Evolutionary conservation across 1,140 invertebrate genomes (phyloP), one percentile per base, ranked within the genome.

Genomic region (Aphaenogaster rudis): DNA sequence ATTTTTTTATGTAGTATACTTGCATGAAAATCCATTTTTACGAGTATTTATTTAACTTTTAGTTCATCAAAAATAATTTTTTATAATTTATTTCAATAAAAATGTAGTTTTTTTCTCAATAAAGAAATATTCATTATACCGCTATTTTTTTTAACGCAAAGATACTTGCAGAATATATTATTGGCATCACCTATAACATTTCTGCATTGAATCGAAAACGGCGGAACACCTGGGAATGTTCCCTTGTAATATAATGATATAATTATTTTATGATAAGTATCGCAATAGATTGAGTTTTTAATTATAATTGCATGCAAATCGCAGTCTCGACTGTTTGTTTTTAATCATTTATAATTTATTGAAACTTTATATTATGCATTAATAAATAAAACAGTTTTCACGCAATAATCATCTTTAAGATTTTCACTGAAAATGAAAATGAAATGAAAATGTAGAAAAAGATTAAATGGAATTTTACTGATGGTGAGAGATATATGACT

Each of bases 401-500:
- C 9, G 17, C 39, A 39, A 6, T 42, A 61, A 77, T 21, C 3
- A 42, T 77, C 28, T 72, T 76, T 13, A 45, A 33, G 0, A 33
- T 72, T 33, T 69, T 80, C 13, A 36, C 36, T 45, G 9, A 33
- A 59, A 72, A 82, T 9, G 3, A 59, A 57, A 54, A 82, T 9
- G 3, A 59, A 57, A 54, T 39, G 66, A 11, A 66, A 39, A 52
- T 66, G 11, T 52, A 67, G n/a, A 72, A 28, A 36, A 33, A 17
- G n/a, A 67, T 88, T 88, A 63, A 33, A 59, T 57, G 52, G 79
- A 59, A 48, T 67, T 77, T 79, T 72, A 57, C 52, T 15, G 63
- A 82, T 71, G 45, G 42, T 39, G 59, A 87, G 69, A 71, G 77
- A 77, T 72, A 85, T 48, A 85, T 48, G 42, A 57, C 28, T 52